Conservation (phyloP, 92 coral and sea anemone genomes). For the Pocillopora grandis region DNA sequence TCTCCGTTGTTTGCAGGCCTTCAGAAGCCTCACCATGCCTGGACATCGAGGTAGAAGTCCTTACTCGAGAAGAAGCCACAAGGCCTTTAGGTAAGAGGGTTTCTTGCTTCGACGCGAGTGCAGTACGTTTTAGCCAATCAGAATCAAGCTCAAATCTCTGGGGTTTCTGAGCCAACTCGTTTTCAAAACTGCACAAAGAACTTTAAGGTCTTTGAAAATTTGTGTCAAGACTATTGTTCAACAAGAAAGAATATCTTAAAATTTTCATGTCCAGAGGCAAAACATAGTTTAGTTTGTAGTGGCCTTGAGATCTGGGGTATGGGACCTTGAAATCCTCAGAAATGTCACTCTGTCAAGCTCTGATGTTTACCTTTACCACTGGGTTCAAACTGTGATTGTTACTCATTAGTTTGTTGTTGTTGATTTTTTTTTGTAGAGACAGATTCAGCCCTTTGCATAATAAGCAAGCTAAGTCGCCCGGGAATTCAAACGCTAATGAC, state of each 20-base stretch:
- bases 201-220: no score
- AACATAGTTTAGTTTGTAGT: no score
- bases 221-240: no score
- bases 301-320: no score
- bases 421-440: constrained; percentile 11
- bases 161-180: not conserved
- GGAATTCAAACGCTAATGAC: not conserved
- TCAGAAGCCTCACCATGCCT: constrained; percentile 27
- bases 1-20: constrained; percentile 21
- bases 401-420: no score
- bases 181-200: not conserved
- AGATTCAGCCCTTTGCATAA: constrained; percentile 1
- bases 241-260: no score
- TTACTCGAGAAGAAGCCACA: constrained; percentile 39
- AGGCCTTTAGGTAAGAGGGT: constrained; percentile 12
- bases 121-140: not conserved
- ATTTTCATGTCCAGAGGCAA: no score
- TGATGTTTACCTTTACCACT: no score
- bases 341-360: no score
- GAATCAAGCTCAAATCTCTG: not conserved
- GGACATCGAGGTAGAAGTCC: constrained; percentile 38
- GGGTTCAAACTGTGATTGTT: no score
- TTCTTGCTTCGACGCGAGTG: not conserved
- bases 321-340: no score
- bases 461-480: constrained; percentile 29